Conservation (phyloP, 2,113 vertebrate species). For the Gadus chalcogrammus region DNA sequence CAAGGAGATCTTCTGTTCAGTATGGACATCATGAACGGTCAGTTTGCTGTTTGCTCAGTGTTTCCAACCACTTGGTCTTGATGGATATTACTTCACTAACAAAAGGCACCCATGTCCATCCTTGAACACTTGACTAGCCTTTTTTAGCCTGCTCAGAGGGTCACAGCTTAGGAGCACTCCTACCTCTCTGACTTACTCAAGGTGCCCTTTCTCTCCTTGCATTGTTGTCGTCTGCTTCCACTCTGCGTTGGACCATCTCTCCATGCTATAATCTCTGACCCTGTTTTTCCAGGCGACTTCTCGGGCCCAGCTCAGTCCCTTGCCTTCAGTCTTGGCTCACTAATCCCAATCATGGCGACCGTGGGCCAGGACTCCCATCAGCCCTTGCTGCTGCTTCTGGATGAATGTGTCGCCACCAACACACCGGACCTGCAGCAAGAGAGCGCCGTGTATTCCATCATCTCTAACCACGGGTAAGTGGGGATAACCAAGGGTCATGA, state of each 20-base stretch:
- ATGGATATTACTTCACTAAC: not conserved
- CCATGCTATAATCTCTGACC: not conserved
- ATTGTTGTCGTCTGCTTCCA: no score
- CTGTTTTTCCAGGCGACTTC: conserved; percentile 58
- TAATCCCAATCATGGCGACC: conserved; percentile 65
- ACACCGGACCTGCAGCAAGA: conserved; percentile 36
- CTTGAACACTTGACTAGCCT: no score
- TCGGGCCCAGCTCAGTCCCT: conserved; percentile 53
- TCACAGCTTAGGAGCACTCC: not conserved
- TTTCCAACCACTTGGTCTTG: not conserved
- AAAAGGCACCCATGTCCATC: no score
- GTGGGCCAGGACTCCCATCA: conserved; percentile 56
- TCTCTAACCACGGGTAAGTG: conserved; percentile 73
- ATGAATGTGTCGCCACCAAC: conserved; percentile 65
- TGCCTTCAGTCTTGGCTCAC: conserved; percentile 65
- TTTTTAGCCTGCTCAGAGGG: not conserved
- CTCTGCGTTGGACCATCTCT: not conserved
- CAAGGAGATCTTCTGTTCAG: conserved; percentile 54
- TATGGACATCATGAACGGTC: conserved; percentile 68
- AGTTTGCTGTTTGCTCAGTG: conserved; percentile 9
- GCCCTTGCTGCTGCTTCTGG: conserved; percentile 66
- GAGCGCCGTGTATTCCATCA: conserved; percentile 52
- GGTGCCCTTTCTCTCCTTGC: no score
- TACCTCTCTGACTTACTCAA: not conserved
- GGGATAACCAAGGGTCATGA: no score